These are phyloP conservation scores for Rafetus swinhoei DNA, from an alignment of 2,113 vertebrate genomes.

Conservation along the genomic window DNA sequence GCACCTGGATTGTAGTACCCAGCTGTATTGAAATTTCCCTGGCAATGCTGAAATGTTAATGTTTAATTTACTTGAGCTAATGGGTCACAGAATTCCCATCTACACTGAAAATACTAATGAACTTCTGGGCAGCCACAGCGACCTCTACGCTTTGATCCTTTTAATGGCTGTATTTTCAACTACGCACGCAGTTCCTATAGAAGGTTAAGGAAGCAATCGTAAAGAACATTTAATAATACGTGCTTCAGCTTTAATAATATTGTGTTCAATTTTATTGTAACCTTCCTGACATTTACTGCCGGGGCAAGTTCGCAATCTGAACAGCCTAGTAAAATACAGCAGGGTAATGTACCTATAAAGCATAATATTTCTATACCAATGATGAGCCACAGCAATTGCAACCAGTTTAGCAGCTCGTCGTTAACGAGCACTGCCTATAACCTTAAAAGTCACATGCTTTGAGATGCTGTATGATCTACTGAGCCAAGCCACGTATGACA, in stretches of 20 bases:
- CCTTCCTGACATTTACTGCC: conserved; percentile 66
- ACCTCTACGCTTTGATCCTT: conserved; percentile 61
- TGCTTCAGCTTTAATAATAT: conserved; percentile 70
- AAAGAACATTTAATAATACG: conserved; percentile 60
- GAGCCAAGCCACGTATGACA: conserved; percentile 43
- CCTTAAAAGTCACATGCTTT: conserved; percentile 31
- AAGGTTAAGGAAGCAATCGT: conserved; percentile 70
- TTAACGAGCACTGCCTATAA: neutral
- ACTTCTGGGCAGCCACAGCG: conserved; percentile 39
- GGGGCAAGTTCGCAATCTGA: conserved; percentile 56
- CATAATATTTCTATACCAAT: conserved; percentile 65
- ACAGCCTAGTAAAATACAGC: conserved; percentile 71
- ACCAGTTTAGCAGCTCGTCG: conserved; percentile 55
- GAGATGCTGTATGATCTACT: neutral
- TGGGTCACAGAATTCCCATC: conserved; percentile 57
- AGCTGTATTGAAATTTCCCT: conserved; percentile 71
- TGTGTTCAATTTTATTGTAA: conserved; percentile 69
- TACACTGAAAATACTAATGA: conserved; percentile 41
- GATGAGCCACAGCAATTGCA: conserved; percentile 67
- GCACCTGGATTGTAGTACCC: conserved; percentile 69
- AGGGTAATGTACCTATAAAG: conserved; percentile 70
- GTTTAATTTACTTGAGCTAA: conserved; percentile 72
- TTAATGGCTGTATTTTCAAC: conserved; percentile 31
- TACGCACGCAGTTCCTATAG: conserved; percentile 50
- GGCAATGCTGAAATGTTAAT: conserved; percentile 50